These are phyloP conservation scores for Leptoteleia sp. DNA, from an alignment of 1,140 invertebrate species.

Conservation along the genomic window DNA sequence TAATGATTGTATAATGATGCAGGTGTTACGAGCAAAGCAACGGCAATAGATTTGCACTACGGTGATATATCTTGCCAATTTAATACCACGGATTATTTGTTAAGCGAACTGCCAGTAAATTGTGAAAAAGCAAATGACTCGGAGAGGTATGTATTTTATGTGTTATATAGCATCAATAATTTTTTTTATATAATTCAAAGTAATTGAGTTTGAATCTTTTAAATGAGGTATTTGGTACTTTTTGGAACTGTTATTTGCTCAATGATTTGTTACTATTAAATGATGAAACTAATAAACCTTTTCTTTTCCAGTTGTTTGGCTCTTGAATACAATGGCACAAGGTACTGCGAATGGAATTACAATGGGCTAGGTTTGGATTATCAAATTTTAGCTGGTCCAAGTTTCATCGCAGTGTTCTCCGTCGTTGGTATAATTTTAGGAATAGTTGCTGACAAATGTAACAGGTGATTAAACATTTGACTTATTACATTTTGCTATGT, in stretches of 20 bases:
- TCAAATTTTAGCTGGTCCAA: conserved; percentile 94
- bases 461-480: conserved; percentile 76
- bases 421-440: conserved; percentile 92
- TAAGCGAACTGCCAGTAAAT: conserved; percentile 83
- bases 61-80: conserved; percentile 93
- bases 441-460: conserved; percentile 90
- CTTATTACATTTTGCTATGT: too few species aligned
- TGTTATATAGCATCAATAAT: too few species aligned
- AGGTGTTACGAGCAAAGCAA: conserved; percentile 91
- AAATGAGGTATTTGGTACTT: too few species aligned
- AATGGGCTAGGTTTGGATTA: conserved; percentile 95
- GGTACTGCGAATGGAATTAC: conserved; percentile 94
- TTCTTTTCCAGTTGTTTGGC: conserved; percentile 83
- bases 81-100: conserved; percentile 83
- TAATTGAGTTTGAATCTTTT: too few species aligned
- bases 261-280: too few species aligned
- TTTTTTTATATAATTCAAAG: too few species aligned
- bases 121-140: conserved; percentile 85
- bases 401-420: conserved; percentile 95
- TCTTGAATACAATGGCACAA: conserved; percentile 85
- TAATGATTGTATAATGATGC: too few species aligned
- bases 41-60: conserved; percentile 91
- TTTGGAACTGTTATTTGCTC: too few species aligned
- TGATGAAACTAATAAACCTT: background rate
- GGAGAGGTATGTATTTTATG: too few species aligned